Evolutionary conservation across 2,113 vertebrate species (phyloP).

Genomic region (Paratilapia polleni): DNA sequence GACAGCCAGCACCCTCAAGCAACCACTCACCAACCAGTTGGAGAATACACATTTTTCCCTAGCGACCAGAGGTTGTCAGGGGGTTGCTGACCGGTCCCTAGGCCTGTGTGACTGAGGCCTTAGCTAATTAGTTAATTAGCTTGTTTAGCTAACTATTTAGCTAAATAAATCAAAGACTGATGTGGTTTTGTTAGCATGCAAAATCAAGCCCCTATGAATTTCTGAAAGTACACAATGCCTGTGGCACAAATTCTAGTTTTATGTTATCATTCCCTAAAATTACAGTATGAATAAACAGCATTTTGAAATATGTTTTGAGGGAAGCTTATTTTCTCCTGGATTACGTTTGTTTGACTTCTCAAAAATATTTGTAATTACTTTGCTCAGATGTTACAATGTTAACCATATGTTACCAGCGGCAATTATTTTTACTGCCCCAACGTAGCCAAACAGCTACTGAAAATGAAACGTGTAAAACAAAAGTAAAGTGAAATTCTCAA

Average conservation of each 20-base stretch:
- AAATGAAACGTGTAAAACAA: too few relatives aligned
- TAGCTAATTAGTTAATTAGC: neutral
- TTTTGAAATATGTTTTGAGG: too few relatives aligned
- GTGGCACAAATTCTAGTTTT: neutral
- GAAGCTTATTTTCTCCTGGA: too few relatives aligned
- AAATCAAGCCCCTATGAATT: neutral
- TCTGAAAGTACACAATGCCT: neutral
- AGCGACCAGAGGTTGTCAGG: neutral
- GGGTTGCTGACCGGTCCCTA: neutral
- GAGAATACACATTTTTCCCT: fast-evolving
- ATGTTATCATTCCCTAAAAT: fast-evolving
- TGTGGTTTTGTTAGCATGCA: neutral
- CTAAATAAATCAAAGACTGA: neutral
- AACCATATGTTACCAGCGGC: too few relatives aligned
- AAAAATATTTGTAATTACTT: too few relatives aligned
- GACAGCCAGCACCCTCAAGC: neutral
- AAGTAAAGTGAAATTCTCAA: too few relatives aligned
- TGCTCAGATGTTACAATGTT: too few relatives aligned
- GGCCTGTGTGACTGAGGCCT: neutral
- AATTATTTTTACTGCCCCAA: too few relatives aligned
- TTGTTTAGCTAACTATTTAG: neutral
- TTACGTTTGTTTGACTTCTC: too few relatives aligned
- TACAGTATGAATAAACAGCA: neutral
- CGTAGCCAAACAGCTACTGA: too few relatives aligned
- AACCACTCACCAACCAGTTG: neutral